Evolutionary conservation across 2,888 invertebrate species (phyloP).

Genomic region (Anticlea derivata): DNA sequence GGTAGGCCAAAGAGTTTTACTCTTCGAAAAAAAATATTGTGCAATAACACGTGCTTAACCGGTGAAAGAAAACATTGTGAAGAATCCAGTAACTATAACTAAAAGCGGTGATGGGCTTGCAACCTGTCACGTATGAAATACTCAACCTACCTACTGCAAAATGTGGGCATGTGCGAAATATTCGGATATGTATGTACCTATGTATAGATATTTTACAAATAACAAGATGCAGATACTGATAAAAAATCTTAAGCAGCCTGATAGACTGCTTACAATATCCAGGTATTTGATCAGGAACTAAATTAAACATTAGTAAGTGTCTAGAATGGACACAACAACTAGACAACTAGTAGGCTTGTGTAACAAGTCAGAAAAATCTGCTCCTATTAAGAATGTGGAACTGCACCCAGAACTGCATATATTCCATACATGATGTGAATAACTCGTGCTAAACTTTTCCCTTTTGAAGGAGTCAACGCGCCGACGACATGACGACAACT

Average conservation of each 20-base stretch:
- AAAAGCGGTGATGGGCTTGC: too few species aligned
- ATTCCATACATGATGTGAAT: conserved; percentile 26
- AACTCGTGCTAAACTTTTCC: conserved; percentile 55
- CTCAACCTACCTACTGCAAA: too few species aligned
- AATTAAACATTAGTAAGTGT: conserved; percentile 16
- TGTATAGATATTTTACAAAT: too few species aligned
- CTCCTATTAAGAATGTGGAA: conserved; percentile 30
- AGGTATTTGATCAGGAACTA: conserved; percentile 5
- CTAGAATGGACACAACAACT: conserved; percentile 6
- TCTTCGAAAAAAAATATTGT: too few species aligned
- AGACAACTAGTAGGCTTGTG: conserved; percentile 11
- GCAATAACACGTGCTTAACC: too few species aligned
- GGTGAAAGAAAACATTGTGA: too few species aligned
- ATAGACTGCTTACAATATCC: too few species aligned
- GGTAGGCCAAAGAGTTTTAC: too few species aligned
- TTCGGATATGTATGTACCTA: too few species aligned
- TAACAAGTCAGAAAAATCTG: conserved; percentile 35
- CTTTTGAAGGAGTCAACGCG: conserved; percentile 57
- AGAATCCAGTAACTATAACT: too few species aligned
- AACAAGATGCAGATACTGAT: background rate
- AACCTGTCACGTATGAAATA: too few species aligned
- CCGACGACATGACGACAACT: conserved; percentile 35
- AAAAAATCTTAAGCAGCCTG: background rate
- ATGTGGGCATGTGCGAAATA: too few species aligned
- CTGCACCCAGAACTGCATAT: conserved; percentile 25